phyloP scores from a whole-genome alignment of 2,888 invertebrate genomes.

The Pandemis heparana region DNA sequence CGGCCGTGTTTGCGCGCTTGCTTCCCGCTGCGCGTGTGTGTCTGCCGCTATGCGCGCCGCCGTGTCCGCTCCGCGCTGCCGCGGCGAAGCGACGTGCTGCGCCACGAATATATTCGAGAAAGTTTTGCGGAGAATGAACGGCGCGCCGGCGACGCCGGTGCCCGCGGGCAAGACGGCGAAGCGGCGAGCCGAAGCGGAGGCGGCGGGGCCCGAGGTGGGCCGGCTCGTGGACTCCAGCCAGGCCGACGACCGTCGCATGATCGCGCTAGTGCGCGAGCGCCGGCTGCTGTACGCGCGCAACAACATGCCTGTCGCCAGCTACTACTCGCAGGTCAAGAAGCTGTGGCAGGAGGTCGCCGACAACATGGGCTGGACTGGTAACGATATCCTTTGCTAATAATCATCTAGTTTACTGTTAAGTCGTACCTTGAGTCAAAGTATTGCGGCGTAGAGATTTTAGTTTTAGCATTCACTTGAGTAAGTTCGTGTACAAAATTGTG shows the following conservation, averaged over 20 bases:
- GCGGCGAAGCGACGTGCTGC: conserved; percentile 60
- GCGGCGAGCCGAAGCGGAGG: not conserved
- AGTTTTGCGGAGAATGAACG: not conserved
- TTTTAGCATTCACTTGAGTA: too few relatives aligned
- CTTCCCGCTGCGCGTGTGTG: conserved; percentile 77
- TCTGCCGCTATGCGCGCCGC: conserved; percentile 73
- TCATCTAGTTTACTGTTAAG: too few relatives aligned
- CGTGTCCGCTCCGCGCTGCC: conserved; percentile 66
- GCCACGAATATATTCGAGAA: not conserved
- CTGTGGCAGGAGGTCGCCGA: conserved; percentile 77
- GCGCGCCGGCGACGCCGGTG: not conserved
- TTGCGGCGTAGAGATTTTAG: too few relatives aligned
- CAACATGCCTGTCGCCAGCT: conserved; percentile 80
- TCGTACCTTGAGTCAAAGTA: too few relatives aligned
- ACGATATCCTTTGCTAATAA: not conserved
- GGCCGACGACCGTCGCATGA: conserved; percentile 78
- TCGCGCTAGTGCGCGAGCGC: conserved; percentile 73
- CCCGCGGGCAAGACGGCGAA: conserved; percentile 26
- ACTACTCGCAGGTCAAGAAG: conserved; percentile 73
- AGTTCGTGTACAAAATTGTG: too few relatives aligned
- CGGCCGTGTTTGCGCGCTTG: conserved; percentile 62
- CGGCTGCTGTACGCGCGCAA: conserved; percentile 76
- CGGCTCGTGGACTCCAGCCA: conserved; percentile 73
- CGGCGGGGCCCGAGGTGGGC: conserved; percentile 57
- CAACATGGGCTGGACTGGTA: conserved; percentile 73